Base-by-base conservation (phyloP, 2,797 vertebrate species). In the Manis crassicaudata region DNA sequence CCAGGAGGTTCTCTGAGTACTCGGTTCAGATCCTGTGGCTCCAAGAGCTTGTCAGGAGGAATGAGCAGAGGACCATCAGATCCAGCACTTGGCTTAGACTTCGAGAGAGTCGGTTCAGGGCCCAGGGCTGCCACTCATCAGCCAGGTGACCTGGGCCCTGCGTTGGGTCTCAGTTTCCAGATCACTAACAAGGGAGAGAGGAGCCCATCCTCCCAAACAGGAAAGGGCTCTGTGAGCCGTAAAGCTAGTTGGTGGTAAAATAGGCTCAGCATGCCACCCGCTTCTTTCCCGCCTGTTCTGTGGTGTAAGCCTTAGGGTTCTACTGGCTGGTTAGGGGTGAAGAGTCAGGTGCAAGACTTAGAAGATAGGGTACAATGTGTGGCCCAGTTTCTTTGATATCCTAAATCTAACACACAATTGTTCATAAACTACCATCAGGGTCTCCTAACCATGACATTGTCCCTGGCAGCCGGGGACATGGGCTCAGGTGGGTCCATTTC, bases 351-450 rank as follows among this genome's bases (percentile, higher is more conserved):
- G 3, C 7, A 32, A 85, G 56, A 56, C 43, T 20, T 20, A 5
- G 37, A 65, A 20, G 37, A 1, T 8, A 14, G 1, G 32, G 9
- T 1, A 5, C 7, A 32, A 20, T 5, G 23, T 2, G 9, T 9
- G 67, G 29, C 23, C 54, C 35, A 4, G 21, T 7, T 7, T 54
- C 92, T 54, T 12, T 32, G 18, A 32, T 18, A 50, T 95, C 80
- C 70, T 27, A 11, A 60, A 37, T 29, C 14, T 43, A n/a, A 43
- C 17, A 14, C 3, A 0, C 27, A 11, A 54, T 10, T 46, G 16
- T 32, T 76, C n/a, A 6, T 10, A 68, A 79, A 20, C 54, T 21
- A 14, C 0, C 0, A 13, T 46, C 56, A 12, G 60, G 27, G n/a
- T n/a, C 62, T 77, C 56, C n/a, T 32, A 56, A 60, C 46, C 46